Evolutionary conservation across 2,888 invertebrate genomes (phyloP).

Genomic region (Syrista parreyssii): DNA sequence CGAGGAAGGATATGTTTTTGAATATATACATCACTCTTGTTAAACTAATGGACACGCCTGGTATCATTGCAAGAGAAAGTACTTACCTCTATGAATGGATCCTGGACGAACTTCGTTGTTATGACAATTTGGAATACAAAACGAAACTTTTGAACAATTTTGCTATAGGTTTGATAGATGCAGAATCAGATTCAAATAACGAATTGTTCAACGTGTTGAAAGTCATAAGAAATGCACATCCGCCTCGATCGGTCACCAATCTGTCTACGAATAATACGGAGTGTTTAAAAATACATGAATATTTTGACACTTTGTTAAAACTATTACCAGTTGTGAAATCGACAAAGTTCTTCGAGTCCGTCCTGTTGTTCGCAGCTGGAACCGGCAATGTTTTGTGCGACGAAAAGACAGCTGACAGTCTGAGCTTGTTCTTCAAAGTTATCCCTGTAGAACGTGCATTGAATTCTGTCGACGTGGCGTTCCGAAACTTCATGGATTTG

Average conservation of each 20-base stretch:
- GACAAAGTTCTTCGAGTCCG: constrained; percentile 39
- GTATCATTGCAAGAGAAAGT: constrained; percentile 29
- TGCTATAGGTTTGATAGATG: constrained; percentile 45
- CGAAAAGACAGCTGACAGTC: constrained; percentile 36
- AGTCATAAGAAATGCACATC: constrained; percentile 24
- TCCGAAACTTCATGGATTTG: constrained; percentile 43
- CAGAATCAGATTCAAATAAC: constrained; percentile 24
- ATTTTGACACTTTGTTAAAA: constrained; percentile 48
- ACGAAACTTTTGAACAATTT: constrained; percentile 49
- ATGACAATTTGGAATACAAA: constrained; percentile 43
- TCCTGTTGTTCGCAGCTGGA: constrained; percentile 48
- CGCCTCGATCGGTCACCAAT: neutral
- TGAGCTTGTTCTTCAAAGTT: constrained; percentile 42
- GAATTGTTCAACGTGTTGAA: constrained; percentile 39
- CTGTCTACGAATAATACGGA: constrained; percentile 16
- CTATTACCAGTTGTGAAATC: constrained; percentile 52
- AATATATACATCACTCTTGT: constrained; percentile 50
- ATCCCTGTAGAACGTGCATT: constrained; percentile 36
- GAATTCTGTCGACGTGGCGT: constrained; percentile 45
- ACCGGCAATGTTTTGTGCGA: constrained; percentile 38
- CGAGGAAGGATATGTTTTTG: constrained; percentile 39
- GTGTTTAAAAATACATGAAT: constrained; percentile 37
- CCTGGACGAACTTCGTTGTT: constrained; percentile 35
- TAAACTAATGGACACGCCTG: constrained; percentile 41
- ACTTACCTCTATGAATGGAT: constrained; percentile 51